Conservation (phyloP, 2,797 vertebrate species). For the Hemitrygon akajei region DNA sequence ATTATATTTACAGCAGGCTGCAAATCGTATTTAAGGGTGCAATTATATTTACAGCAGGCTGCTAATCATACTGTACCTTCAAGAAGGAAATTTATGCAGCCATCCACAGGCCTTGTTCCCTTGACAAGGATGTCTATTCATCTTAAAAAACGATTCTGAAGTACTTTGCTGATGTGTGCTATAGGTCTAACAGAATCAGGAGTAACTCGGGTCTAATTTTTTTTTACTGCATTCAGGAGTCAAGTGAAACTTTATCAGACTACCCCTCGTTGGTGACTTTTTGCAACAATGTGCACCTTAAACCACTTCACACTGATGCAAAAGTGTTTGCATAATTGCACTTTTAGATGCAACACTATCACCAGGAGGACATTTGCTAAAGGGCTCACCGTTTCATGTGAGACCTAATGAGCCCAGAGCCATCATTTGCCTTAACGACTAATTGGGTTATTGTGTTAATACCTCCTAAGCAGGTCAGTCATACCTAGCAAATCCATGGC, state of each 20-base stretch:
- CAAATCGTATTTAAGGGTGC: conserved; percentile 9
- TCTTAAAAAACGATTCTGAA: background rate
- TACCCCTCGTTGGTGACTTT: background rate
- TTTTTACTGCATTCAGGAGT: background rate
- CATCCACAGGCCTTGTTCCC: background rate
- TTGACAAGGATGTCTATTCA: background rate
- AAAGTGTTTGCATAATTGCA: conserved; percentile 1
- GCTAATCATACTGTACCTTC: background rate
- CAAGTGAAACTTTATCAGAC: background rate
- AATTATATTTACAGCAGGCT: conserved; percentile 8
- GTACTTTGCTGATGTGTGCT: background rate
- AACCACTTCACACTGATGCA: background rate
- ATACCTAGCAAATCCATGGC: background rate
- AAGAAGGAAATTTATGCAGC: background rate
- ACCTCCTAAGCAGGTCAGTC: conserved; percentile 7
- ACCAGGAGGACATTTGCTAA: background rate
- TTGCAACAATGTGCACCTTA: background rate
- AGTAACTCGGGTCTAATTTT: background rate
- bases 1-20: conserved; percentile 14
- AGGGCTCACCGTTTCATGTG: conserved; percentile 22
- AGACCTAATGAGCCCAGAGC: conserved; percentile 16
- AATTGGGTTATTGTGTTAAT: conserved; percentile 32
- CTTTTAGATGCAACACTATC: background rate
- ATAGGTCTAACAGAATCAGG: background rate
- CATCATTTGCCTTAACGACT: conserved; percentile 29